phyloP scores from a whole-genome alignment of 2,888 invertebrate species.

The Strigamia maritima region DNA sequence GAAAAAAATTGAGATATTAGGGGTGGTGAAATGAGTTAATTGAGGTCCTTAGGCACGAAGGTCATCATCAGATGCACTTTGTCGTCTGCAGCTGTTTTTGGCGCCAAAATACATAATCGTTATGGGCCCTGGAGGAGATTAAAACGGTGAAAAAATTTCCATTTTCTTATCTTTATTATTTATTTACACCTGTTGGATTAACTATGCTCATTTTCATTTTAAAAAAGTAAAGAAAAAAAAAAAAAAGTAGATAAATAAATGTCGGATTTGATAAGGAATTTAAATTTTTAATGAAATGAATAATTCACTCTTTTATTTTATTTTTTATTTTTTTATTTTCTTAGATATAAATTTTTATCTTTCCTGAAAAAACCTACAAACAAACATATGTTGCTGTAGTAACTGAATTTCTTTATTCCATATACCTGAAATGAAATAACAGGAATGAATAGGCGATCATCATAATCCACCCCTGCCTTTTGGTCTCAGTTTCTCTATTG shows the following conservation, averaged over 20 bases:
- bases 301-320: neutral
- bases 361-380: neutral
- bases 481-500: slow-evolving; percentile 12
- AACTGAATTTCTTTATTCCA: slow-evolving; percentile 21
- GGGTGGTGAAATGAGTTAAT: neutral
- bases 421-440: slow-evolving; percentile 22
- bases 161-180: neutral
- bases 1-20: neutral
- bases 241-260: neutral
- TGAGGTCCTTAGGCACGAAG: neutral
- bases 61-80: slow-evolving; percentile 21
- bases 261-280: neutral
- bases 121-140: neutral
- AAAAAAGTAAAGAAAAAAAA: neutral
- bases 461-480: slow-evolving; percentile 6
- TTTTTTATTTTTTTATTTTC: neutral
- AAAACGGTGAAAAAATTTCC: neutral
- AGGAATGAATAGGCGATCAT: slow-evolving; percentile 27
- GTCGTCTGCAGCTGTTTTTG: slow-evolving; percentile 23
- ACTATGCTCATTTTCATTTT: neutral
- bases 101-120: slow-evolving; percentile 27
- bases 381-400: slow-evolving; percentile 7
- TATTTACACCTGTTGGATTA: slow-evolving; percentile 22
- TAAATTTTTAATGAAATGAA: neutral
- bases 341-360: no score